Evolutionary conservation across 1,140 invertebrate species (phyloP).

Genomic region (Chionoecetes opilio): DNA sequence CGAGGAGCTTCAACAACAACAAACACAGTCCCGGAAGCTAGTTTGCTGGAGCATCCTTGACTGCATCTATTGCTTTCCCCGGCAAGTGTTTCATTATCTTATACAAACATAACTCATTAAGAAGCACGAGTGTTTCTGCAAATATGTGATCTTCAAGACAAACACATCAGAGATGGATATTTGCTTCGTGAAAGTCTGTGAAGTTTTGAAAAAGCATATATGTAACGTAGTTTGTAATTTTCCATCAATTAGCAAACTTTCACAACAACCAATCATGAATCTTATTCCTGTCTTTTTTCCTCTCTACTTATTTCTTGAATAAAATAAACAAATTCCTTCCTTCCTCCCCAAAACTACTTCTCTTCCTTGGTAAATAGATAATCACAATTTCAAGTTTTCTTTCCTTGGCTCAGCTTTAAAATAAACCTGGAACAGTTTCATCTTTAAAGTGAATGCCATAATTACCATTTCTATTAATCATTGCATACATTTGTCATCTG

Average conservation of each 20-base stretch:
- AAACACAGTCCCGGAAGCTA: too few species aligned
- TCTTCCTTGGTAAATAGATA: not conserved
- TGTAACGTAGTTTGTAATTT: too few species aligned
- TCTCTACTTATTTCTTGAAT: not conserved
- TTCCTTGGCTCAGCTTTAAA: not conserved
- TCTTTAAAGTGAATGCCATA: constrained; percentile 8
- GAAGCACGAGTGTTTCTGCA: not conserved
- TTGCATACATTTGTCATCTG: not conserved
- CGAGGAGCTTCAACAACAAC: too few species aligned
- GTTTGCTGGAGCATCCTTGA: not conserved
- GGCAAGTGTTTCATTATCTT: too few species aligned
- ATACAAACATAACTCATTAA: not conserved
- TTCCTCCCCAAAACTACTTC: not conserved
- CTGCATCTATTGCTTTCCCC: too few species aligned
- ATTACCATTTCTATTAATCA: constrained; percentile 4
- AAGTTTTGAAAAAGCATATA: not conserved
- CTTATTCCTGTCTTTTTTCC: not conserved
- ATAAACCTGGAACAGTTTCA: not conserved
- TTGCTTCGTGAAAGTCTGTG: not conserved
- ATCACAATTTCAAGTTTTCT: not conserved
- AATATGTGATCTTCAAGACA: not conserved
- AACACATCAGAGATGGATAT: not conserved
- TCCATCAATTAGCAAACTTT: too few species aligned
- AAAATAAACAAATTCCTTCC: not conserved
- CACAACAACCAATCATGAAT: too few species aligned